A percentile compares a stretch with the other conserved stretches of the same genome.
phyloP scores from a whole-genome alignment of 2,888 invertebrate genomes.

The Scaptomyza cyrtandrae region DNA sequence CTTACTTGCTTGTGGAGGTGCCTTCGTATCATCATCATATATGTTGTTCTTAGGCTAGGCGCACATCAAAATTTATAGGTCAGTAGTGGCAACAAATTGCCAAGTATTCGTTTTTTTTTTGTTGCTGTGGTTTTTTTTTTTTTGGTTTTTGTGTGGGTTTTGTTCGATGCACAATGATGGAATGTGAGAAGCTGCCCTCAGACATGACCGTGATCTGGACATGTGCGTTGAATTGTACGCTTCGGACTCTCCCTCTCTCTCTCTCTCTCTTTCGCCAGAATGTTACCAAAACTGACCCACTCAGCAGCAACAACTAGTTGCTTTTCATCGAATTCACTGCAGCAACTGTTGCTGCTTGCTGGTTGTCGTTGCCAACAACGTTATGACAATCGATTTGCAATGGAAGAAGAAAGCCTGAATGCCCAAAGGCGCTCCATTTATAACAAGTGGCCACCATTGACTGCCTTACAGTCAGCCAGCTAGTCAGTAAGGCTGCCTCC shows the following conservation, averaged over 20 bases:
- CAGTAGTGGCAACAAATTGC: conserved; percentile 82
- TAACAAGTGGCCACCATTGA: conserved; percentile 73
- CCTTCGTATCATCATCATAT: conserved; percentile 45
- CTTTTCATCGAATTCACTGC: conserved; percentile 17
- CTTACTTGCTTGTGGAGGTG: conserved; percentile 29
- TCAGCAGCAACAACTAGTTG: conserved; percentile 19
- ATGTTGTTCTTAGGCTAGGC: conserved; percentile 45
- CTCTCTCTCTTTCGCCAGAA: not conserved
- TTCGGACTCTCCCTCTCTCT: not conserved
- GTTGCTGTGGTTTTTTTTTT: conserved; percentile 20
- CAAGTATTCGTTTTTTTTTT: conserved; percentile 26
- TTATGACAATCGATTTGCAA: conserved; percentile 82
- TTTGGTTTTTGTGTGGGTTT: conserved; percentile 28
- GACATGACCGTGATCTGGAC: conserved; percentile 50
- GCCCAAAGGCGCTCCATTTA: conserved; percentile 77
- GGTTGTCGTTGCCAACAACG: conserved; percentile 46
- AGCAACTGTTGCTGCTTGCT: conserved; percentile 38
- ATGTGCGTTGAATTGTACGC: conserved; percentile 47
- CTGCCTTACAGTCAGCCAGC: conserved; percentile 10
- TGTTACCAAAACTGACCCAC: conserved; percentile 50
- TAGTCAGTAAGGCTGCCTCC: conserved; percentile 9
- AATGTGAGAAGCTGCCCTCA: conserved; percentile 61
- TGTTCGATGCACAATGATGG: conserved; percentile 38
- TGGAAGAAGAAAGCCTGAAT: conserved; percentile 67
- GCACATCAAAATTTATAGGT: conserved; percentile 82